A percentile compares a stretch with the other conserved stretches of the same genome.
phyloP scores from a whole-genome alignment of 2,797 vertebrate genomes.

The Protonibea diacanthus region DNA sequence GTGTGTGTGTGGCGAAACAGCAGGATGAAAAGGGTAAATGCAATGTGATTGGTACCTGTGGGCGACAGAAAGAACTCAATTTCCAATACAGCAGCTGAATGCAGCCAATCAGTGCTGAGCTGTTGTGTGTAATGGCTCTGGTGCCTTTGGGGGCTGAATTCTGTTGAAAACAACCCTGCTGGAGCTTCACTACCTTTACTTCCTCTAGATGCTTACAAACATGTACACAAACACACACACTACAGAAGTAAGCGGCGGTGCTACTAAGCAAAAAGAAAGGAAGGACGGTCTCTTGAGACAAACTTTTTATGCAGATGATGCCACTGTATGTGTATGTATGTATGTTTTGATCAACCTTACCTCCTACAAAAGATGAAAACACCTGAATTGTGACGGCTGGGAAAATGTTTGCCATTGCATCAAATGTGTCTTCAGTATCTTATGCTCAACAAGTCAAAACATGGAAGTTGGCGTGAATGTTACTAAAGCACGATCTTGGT shows the following conservation, averaged over 20 bases:
- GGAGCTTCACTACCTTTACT: slow-evolving; percentile 63
- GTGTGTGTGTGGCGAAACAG: slow-evolving; percentile 59
- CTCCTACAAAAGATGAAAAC: neutral
- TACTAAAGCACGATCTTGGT: neutral
- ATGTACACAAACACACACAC: slow-evolving; percentile 33
- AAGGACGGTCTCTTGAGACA: neutral
- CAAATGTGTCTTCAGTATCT: neutral
- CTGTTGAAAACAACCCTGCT: slow-evolving; percentile 65
- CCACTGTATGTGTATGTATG: neutral
- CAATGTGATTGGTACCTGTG: slow-evolving; percentile 85
- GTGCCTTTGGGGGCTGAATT: slow-evolving; percentile 75
- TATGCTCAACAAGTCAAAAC: neutral
- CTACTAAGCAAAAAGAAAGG: slow-evolving; percentile 4
- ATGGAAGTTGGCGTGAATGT: neutral
- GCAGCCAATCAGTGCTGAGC: slow-evolving; percentile 81
- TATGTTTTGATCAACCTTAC: neutral
- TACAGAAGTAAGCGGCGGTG: slow-evolving; percentile 4
- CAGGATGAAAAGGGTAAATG: slow-evolving; percentile 77
- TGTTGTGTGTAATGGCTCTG: slow-evolving; percentile 82
- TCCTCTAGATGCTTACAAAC: slow-evolving; percentile 55
- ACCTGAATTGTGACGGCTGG: neutral
- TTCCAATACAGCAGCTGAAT: slow-evolving; percentile 85
- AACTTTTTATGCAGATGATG: slow-evolving; percentile 17
- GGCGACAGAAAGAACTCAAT: slow-evolving; percentile 82
- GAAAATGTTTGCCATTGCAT: neutral